These are phyloP conservation scores for Sarcophaga rosellei DNA, from an alignment of 2,888 invertebrate genomes.

Conservation along the genomic window DNA sequence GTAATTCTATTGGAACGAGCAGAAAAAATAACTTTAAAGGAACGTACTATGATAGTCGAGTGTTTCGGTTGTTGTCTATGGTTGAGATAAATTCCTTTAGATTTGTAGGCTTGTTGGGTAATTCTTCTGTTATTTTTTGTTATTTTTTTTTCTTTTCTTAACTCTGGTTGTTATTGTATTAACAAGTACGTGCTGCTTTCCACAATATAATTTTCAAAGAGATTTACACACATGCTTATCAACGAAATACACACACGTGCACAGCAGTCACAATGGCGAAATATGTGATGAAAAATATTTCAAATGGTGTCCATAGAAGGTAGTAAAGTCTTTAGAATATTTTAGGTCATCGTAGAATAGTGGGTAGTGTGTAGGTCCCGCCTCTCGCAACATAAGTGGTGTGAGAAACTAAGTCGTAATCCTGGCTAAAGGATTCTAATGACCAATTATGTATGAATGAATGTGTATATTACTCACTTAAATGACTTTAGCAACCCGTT, in stretches of 20 bases:
- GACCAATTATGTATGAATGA: no score
- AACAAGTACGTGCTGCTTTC: background rate
- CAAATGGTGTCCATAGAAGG: no score
- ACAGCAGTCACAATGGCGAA: background rate
- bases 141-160: background rate
- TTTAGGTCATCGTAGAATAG: no score
- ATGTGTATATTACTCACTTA: no score
- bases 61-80: background rate
- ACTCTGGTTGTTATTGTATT: slow-evolving; percentile 1
- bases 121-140: slow-evolving; percentile 8
- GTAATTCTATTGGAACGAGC: background rate
- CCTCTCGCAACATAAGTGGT: no score
- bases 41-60: background rate
- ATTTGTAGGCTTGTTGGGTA: slow-evolving; percentile 43
- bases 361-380: no score
- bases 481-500: no score
- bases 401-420: no score
- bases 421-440: no score
- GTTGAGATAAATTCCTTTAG: background rate
- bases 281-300: no score
- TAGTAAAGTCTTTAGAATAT: no score
- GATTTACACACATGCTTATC: background rate
- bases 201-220: background rate
- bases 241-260: background rate
- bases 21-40: background rate